phyloP scores from a whole-genome alignment of 2,113 vertebrate species.

The Columba janthina region DNA sequence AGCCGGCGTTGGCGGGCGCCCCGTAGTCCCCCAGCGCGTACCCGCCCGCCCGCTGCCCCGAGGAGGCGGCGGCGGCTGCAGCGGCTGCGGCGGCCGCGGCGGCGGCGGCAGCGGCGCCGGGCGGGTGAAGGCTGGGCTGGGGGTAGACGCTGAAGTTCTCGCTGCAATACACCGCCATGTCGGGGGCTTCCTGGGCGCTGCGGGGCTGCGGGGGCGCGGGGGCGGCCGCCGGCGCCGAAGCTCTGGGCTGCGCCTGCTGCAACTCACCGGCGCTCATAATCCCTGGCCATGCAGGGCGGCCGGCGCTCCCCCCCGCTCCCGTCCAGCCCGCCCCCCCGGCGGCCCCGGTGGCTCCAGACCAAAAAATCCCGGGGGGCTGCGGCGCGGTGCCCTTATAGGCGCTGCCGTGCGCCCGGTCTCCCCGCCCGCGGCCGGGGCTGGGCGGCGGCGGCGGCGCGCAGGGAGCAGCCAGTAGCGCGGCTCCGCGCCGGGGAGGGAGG shows the following conservation, averaged over 20 bases:
- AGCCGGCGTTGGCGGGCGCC: conserved; percentile 71
- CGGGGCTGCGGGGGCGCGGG: conserved; percentile 71
- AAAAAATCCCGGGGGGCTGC: too few relatives aligned
- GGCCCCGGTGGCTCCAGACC: too few relatives aligned
- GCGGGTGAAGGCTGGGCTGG: conserved; percentile 60
- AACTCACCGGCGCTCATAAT: conserved; percentile 12
- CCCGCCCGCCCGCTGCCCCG: conserved; percentile 77
- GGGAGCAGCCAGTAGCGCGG: too few relatives aligned
- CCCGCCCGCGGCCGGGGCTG: too few relatives aligned
- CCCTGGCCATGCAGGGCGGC: too few relatives aligned
- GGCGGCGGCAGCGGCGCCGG: conserved; percentile 40
- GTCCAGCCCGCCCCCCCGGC: too few relatives aligned
- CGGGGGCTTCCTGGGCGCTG: conserved; percentile 79
- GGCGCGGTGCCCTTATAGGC: too few relatives aligned
- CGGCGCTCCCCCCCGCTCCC: too few relatives aligned
- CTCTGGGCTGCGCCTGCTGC: conserved; percentile 37
- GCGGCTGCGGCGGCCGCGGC: neutral
- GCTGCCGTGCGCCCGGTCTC: too few relatives aligned
- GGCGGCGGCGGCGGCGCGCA: too few relatives aligned
- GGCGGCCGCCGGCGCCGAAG: conserved; percentile 74
- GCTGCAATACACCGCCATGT: conserved; percentile 91
- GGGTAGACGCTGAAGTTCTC: conserved; percentile 90
- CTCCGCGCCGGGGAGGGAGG: too few relatives aligned
- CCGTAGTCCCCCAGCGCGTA: conserved; percentile 88
- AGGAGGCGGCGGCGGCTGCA: neutral